Percentiles rank a stretch among this genome's conserved stretches.
These are phyloP conservation scores for Callipepla californica DNA, from an alignment of 2,113 vertebrate genomes.

Conservation along the genomic window DNA sequence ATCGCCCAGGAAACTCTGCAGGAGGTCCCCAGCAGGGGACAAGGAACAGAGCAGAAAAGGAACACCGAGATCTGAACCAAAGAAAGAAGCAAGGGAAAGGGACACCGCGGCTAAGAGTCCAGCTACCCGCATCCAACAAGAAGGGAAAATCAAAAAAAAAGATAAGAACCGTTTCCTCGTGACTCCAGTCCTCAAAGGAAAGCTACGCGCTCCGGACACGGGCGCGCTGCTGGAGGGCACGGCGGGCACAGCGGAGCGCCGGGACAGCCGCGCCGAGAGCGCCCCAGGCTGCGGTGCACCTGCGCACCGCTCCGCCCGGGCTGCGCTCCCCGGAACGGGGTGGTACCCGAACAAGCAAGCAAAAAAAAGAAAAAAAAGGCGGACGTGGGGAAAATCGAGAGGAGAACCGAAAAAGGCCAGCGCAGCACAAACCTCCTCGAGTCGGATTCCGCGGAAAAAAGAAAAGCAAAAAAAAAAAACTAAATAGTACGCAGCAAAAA, in stretches of 20 bases:
- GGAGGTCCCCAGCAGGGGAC: not conserved
- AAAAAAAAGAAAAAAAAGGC: not conserved
- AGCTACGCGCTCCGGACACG: not conserved
- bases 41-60: not conserved
- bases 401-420: too few species aligned
- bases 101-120: not conserved
- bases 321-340: not conserved
- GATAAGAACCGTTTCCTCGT: not conserved
- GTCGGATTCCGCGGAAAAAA: constrained; percentile 34
- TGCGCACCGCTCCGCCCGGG: fast-evolving
- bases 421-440: not conserved
- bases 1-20: not conserved
- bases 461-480: constrained; percentile 27
- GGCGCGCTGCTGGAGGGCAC: not conserved
- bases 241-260: too few species aligned
- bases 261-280: not conserved
- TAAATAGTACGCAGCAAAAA: not conserved
- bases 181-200: not conserved
- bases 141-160: not conserved
- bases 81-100: not conserved
- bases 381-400: too few species aligned
- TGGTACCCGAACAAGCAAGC: not conserved
- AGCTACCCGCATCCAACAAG: not conserved
- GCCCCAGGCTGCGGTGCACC: not conserved
- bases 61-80: not conserved